These are phyloP conservation scores for Rapana venosa DNA, from an alignment of 2,888 invertebrate genomes.

Conservation along the genomic window DNA sequence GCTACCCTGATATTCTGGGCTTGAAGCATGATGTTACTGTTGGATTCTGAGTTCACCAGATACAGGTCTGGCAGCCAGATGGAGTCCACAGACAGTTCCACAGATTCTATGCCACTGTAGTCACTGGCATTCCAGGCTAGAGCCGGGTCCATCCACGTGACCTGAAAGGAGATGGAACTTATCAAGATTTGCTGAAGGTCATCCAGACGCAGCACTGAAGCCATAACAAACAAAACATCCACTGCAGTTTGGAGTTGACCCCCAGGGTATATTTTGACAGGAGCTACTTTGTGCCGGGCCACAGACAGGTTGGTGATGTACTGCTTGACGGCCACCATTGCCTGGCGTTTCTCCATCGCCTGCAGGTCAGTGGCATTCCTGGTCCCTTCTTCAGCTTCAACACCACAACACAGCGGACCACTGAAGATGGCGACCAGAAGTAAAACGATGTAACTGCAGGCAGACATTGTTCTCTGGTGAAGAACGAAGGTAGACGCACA, in stretches of 20 bases:
- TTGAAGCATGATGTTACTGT: neutral
- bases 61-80: constrained; percentile 10
- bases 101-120: neutral
- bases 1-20: neutral
- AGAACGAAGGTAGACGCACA: too few species aligned
- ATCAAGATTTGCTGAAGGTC: neutral
- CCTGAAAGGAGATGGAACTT: neutral
- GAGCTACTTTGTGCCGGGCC: neutral
- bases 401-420: neutral
- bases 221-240: neutral
- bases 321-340: neutral
- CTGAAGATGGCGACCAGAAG: neutral
- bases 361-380: neutral
- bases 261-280: neutral
- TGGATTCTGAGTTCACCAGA: neutral
- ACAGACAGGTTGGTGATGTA: neutral
- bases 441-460: neutral
- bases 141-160: neutral
- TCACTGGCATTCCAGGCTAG: constrained; percentile 17
- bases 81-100: neutral
- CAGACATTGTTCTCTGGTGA: neutral
- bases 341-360: neutral
- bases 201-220: neutral
- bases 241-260: neutral
- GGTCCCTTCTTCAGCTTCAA: neutral